These are phyloP conservation scores for Sebastes vulpes DNA, from an alignment of 2,797 vertebrate species.

Conservation along the genomic window DNA sequence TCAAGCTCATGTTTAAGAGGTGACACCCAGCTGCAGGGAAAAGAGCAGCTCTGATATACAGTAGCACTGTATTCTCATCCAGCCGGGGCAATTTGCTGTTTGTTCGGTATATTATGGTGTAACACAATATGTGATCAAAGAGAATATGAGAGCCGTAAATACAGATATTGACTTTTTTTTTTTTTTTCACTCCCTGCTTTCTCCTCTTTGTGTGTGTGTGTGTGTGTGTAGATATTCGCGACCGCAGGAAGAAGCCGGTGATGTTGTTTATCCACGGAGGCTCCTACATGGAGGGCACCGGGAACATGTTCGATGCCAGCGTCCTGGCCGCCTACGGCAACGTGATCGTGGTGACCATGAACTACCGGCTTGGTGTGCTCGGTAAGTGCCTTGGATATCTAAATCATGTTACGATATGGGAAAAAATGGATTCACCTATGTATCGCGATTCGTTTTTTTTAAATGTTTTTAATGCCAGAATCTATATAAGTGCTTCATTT, in stretches of 20 bases:
- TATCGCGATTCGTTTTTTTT: accelerated
- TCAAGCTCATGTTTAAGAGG: slow-evolving; percentile 37
- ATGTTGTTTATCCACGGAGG: slow-evolving; percentile 98
- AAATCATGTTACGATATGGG: accelerated
- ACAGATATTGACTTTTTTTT: slow-evolving; percentile 46
- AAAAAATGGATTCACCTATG: no score
- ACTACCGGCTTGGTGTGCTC: slow-evolving; percentile 94
- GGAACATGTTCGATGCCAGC: slow-evolving; percentile 97
- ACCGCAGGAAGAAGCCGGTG: slow-evolving; percentile 94
- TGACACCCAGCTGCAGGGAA: slow-evolving; percentile 42
- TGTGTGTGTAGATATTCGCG: slow-evolving; percentile 89
- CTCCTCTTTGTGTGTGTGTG: slow-evolving; percentile 1
- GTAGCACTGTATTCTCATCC: slow-evolving; percentile 14
- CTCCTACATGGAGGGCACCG: slow-evolving; percentile 97
- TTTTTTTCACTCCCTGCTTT: not conserved
- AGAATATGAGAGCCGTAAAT: slow-evolving; percentile 42
- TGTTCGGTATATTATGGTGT: slow-evolving; percentile 35
- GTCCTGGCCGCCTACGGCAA: slow-evolving; percentile 95
- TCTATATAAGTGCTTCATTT: no score
- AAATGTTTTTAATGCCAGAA: no score
- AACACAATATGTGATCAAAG: slow-evolving; percentile 58
- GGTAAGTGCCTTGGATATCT: slow-evolving; percentile 85
- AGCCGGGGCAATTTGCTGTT: slow-evolving; percentile 34
- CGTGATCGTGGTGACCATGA: slow-evolving; percentile 95
- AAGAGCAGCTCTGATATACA: not conserved